These are phyloP conservation scores for Syngnathus floridae DNA, from an alignment of 2,113 vertebrate genomes.

Conservation along the genomic window DNA sequence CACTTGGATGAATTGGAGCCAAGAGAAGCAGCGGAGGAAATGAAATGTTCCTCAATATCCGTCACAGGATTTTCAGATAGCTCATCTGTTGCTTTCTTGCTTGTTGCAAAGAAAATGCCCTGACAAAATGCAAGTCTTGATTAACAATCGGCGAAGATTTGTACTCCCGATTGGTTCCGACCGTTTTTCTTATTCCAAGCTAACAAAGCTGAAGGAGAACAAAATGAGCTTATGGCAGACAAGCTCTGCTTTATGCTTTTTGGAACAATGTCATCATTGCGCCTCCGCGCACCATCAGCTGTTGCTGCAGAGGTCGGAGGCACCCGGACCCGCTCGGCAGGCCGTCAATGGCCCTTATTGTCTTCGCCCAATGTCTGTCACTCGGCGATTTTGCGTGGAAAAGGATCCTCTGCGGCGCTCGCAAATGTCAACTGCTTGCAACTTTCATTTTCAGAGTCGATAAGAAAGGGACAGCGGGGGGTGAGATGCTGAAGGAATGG, in stretches of 20 bases:
- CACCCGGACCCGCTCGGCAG: slow-evolving; percentile 59
- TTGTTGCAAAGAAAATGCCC: background rate
- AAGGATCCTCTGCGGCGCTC: background rate
- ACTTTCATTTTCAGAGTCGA: background rate
- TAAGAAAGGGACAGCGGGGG: background rate
- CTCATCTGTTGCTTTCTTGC: background rate
- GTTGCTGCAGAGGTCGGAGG: slow-evolving; percentile 43
- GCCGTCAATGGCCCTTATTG: slow-evolving; percentile 66
- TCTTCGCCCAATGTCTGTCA: slow-evolving; percentile 41
- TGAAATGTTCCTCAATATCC: slow-evolving; percentile 1
- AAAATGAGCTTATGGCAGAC: slow-evolving; percentile 9
- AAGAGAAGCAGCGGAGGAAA: background rate
- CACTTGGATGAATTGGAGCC: slow-evolving; percentile 2
- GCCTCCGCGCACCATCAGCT: slow-evolving; percentile 54
- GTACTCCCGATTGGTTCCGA: background rate
- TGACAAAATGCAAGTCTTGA: background rate
- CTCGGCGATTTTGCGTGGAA: slow-evolving; percentile 30
- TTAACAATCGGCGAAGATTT: background rate
- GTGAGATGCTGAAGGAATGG: no score
- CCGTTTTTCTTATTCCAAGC: background rate
- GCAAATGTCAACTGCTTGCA: background rate
- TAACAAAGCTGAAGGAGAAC: slow-evolving; percentile 9
- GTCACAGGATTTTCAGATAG: background rate
- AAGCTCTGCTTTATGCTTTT: slow-evolving; percentile 55
- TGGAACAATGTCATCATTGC: slow-evolving; percentile 58